A percentile compares a stretch with the other conserved stretches of the same genome.
phyloP scores from a whole-genome alignment of 2,888 invertebrate species.

The Morinoia aosen region DNA sequence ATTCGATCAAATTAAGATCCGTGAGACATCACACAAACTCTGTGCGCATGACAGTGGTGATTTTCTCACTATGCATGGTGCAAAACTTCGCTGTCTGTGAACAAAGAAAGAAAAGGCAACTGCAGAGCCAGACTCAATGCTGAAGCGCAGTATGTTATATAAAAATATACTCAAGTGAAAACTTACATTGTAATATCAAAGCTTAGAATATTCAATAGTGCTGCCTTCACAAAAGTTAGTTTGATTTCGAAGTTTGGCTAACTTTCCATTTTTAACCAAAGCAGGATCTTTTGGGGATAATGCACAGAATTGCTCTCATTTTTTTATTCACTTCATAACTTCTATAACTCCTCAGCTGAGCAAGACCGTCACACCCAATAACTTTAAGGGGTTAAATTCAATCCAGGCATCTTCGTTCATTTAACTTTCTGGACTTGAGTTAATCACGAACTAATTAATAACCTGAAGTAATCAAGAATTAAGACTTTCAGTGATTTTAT shows the following conservation, averaged over 20 bases:
- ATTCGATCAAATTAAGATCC: background rate
- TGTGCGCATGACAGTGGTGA: background rate
- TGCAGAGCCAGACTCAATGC: background rate
- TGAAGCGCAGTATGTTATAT: background rate
- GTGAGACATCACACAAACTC: background rate
- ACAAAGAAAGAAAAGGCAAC: background rate
- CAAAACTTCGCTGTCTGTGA: background rate
- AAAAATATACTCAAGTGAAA: background rate
- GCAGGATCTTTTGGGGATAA: background rate
- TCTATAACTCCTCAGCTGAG: no score
- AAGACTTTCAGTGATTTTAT: no score
- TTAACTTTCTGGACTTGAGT: no score
- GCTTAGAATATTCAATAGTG: background rate
- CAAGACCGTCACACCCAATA: no score
- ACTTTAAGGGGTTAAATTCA: no score
- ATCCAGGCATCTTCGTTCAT: no score
- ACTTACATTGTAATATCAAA: background rate
- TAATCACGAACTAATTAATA: no score
- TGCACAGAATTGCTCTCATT: background rate
- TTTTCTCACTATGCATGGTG: background rate
- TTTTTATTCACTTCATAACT: no score
- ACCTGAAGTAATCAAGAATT: no score
- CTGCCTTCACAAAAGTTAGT: background rate
- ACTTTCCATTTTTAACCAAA: background rate
- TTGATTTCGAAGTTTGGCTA: background rate